phyloP scores from a whole-genome alignment of 2,888 invertebrate species.

The Meiosimyza platycephala region DNA sequence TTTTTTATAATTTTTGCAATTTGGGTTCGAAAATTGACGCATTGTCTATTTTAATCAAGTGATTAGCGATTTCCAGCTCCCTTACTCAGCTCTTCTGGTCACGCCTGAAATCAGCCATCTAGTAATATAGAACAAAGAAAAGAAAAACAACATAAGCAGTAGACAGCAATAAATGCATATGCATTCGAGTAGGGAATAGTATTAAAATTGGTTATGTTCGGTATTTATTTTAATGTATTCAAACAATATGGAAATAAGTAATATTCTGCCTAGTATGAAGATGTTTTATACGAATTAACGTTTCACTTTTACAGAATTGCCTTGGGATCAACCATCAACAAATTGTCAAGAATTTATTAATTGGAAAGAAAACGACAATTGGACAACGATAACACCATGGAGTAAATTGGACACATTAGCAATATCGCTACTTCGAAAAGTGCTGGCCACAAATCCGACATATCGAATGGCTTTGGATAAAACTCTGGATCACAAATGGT shows the following conservation, averaged over 20 bases:
- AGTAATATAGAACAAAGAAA: too few relatives aligned
- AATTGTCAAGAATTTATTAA: conserved; percentile 78
- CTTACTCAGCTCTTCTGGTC: too few relatives aligned
- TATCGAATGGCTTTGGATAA: conserved; percentile 76
- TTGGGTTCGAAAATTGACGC: too few relatives aligned
- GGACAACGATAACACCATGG: conserved; percentile 80
- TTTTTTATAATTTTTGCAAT: too few relatives aligned
- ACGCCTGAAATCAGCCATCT: too few relatives aligned
- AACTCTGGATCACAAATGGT: conserved; percentile 83
- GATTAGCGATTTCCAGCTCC: too few relatives aligned
- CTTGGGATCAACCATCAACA: conserved; percentile 89
- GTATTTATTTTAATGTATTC: too few relatives aligned
- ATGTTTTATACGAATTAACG: not conserved
- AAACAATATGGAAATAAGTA: not conserved
- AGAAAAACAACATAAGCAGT: too few relatives aligned
- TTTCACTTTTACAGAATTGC: conserved; percentile 77
- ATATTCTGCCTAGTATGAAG: not conserved
- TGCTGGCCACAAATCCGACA: conserved; percentile 77
- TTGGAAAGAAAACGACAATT: conserved; percentile 78
- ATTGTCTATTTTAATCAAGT: too few relatives aligned
- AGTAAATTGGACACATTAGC: conserved; percentile 81
- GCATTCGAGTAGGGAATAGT: too few relatives aligned
- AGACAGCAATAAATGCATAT: too few relatives aligned
- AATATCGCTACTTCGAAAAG: conserved; percentile 79
- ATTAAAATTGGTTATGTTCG: too few relatives aligned